Base-by-base conservation (phyloP, 2,113 vertebrate species). In the Actenoides hombroni region DNA sequence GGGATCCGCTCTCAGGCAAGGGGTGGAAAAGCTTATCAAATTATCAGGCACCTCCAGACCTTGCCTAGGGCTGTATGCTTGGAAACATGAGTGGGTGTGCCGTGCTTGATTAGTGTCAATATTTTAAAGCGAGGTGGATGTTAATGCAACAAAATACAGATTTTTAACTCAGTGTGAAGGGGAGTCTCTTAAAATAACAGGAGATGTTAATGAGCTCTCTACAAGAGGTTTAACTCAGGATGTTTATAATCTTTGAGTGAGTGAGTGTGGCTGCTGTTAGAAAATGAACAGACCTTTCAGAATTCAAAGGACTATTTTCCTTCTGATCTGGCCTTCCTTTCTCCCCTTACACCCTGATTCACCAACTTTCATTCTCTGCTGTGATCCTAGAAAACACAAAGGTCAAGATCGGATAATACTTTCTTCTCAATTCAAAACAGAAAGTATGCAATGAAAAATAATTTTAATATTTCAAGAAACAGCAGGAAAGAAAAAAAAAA, bases 211-310 rank as follows among this genome's bases (percentile, higher is more conserved):
- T 65, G 81, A 90, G n/a, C 64, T 91, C 65, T 79, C 68, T 76
- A 33, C 76, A 86, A 95, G 42, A 65, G 71, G 60, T 61, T 77
- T 70, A 65, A 54, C 39, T 93, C 19, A 5, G 53, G 78, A 44
- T 89, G 69, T 78, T 91, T 48, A 33, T 53, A 59, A 37, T 71
- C 44, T 84, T 95, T 54, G 57, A 86, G 28, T 13, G 77, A 65
- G 76, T 68, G 74, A 33, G 69, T 86, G 73, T 88, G 88, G 54
- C 81, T 70, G 74, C 44, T 84, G 57, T 89, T 63, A 13, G 46
- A 86, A 92, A 94, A 51, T 35, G 49, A 86, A 68, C 31, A 84
- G 92, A 80, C 69, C 65, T 92, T 90, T 93, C 53, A 78, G 57
- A 57, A 85, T 89, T 77, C 46, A 88, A 35, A 90, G 74, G 77